A percentile compares a stretch with the other conserved stretches of the same genome.
phyloP scores from a whole-genome alignment of 2,113 vertebrate species.

The Saguinus imperator region DNA sequence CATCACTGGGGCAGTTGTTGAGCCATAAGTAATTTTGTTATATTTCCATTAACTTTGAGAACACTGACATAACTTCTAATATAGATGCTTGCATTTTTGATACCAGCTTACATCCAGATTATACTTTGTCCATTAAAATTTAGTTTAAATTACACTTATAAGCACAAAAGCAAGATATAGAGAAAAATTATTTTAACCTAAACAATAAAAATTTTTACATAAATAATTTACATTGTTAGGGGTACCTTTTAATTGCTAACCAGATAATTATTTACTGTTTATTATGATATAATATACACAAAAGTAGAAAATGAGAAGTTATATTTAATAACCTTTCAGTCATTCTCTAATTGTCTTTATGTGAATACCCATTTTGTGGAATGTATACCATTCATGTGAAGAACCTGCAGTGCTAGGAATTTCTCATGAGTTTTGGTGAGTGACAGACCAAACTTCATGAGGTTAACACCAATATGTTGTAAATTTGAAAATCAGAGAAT shows the following conservation, averaged over 20 bases:
- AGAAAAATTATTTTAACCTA: not conserved
- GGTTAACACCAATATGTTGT: not conserved
- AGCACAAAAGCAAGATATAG: not conserved
- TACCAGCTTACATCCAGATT: not conserved
- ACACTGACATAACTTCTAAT: not conserved
- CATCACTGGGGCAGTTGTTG: not conserved
- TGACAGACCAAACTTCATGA: not conserved
- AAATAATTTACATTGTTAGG: not conserved
- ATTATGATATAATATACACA: not conserved
- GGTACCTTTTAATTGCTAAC: not conserved
- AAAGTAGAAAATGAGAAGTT: not conserved
- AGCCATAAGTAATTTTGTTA: not conserved
- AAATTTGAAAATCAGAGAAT: not conserved
- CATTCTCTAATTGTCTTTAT: not conserved
- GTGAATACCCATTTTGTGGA: not conserved
- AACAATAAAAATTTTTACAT: not conserved
- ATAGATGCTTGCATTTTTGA: not conserved
- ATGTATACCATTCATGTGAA: not conserved
- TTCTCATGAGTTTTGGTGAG: not conserved
- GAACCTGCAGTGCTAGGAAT: not conserved
- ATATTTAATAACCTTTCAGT: not conserved
- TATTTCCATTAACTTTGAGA: not conserved
- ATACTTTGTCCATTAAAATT: not conserved
- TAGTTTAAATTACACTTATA: not conserved
- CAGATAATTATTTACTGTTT: not conserved